Percentiles rank a stretch among this genome's conserved stretches.
phyloP scores from a whole-genome alignment of 2,113 vertebrate species.

The Zosterops lateralis region DNA sequence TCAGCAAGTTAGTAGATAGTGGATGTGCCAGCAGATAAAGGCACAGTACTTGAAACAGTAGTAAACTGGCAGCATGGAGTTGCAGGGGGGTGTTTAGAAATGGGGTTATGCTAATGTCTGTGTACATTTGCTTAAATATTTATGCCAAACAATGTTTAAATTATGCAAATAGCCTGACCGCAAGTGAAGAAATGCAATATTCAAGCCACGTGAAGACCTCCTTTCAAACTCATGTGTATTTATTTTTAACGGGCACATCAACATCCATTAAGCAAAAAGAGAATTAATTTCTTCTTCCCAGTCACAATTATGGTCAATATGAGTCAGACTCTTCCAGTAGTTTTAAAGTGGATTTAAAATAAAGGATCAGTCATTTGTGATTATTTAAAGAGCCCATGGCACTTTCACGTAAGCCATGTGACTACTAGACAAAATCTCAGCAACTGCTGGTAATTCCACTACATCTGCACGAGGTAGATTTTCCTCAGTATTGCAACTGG shows the following conservation, averaged over 20 bases:
- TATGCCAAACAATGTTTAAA: background rate
- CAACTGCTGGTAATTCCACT: background rate
- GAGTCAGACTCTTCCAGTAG: background rate
- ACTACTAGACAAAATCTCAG: background rate
- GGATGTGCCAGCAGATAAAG: background rate
- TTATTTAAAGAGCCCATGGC: background rate
- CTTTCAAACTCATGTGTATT: background rate
- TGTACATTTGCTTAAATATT: background rate
- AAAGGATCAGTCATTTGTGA: background rate
- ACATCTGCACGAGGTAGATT: background rate
- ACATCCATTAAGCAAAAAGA: background rate
- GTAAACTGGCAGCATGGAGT: background rate
- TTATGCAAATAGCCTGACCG: background rate
- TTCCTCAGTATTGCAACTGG: background rate
- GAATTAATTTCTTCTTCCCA: background rate
- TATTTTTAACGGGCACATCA: background rate
- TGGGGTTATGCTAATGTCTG: background rate
- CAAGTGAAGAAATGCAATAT: constrained; percentile 8
- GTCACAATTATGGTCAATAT: background rate
- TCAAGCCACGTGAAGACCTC: background rate
- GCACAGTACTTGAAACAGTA: background rate
- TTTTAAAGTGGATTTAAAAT: background rate
- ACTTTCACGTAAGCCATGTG: background rate
- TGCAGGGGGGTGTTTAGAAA: background rate
- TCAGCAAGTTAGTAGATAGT: background rate